These are phyloP conservation scores for Diadophis punctatus DNA, from an alignment of 2,113 vertebrate genomes.

Conservation along the genomic window DNA sequence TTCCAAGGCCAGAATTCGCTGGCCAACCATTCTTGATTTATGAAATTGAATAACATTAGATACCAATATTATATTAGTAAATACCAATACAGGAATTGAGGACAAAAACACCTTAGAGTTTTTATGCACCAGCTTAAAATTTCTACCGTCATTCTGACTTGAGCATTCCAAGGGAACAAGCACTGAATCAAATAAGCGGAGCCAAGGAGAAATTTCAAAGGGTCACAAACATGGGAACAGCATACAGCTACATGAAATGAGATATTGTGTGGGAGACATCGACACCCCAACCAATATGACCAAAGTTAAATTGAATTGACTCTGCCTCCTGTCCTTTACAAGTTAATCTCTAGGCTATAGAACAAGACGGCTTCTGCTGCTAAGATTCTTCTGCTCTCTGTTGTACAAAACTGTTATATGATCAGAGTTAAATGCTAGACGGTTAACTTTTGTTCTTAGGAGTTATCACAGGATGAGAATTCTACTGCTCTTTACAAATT, in stretches of 20 bases:
- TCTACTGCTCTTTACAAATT: background rate
- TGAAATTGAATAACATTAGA: background rate
- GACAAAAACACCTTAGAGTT: background rate
- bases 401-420: background rate
- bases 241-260: background rate
- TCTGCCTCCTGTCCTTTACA: background rate
- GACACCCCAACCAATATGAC: background rate
- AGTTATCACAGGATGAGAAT: background rate
- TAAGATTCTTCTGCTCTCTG: background rate
- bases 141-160: background rate
- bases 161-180: background rate
- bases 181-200: background rate
- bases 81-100: background rate
- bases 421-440: background rate
- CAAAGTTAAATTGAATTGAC: conserved; percentile 2
- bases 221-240: background rate
- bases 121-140: background rate
- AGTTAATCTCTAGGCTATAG: background rate
- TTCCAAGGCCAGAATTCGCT: background rate
- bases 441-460: background rate
- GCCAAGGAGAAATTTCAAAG: background rate
- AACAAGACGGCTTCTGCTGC: background rate
- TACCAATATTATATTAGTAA: background rate
- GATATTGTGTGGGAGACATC: background rate
- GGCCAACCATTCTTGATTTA: background rate